Conservation (phyloP, 2,888 invertebrate genomes). For the Eremobia ochroleuca region DNA sequence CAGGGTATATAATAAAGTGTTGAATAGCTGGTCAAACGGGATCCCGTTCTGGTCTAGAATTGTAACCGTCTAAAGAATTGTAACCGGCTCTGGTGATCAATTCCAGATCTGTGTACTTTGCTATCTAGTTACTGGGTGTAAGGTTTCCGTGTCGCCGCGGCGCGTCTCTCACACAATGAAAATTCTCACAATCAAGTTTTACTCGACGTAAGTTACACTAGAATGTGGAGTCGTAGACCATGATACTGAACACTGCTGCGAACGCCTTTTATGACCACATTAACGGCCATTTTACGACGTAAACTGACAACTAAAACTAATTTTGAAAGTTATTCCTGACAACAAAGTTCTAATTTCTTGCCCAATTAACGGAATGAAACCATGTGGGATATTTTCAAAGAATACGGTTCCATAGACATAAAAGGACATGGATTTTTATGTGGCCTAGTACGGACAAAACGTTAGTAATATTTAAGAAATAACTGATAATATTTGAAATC, state of each 20-base stretch:
- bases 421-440: too few species aligned
- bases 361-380: conserved; percentile 52
- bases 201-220: conserved; percentile 77
- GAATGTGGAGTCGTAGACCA: conserved; percentile 57
- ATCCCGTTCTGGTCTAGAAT: conserved; percentile 55
- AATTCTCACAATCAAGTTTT: conserved; percentile 76
- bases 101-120: conserved; percentile 74
- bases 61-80: conserved; percentile 64
- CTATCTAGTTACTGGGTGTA: conserved; percentile 84
- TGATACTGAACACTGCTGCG: conserved; percentile 56
- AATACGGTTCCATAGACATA: not conserved
- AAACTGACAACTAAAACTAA: conserved; percentile 62
- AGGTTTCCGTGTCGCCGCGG: conserved; percentile 79
- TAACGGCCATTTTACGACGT: conserved; percentile 60
- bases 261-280: conserved; percentile 59
- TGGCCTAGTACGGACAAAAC: too few species aligned
- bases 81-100: conserved; percentile 77
- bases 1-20: conserved; percentile 25
- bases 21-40: conserved; percentile 72
- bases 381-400: conserved; percentile 21
- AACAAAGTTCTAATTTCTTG: conserved; percentile 55
- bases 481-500: too few species aligned
- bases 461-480: too few species aligned
- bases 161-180: conserved; percentile 76
- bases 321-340: conserved; percentile 60